These are phyloP conservation scores for Trissolcus brochymenae DNA, from an alignment of 2,888 invertebrate species.

Conservation along the genomic window DNA sequence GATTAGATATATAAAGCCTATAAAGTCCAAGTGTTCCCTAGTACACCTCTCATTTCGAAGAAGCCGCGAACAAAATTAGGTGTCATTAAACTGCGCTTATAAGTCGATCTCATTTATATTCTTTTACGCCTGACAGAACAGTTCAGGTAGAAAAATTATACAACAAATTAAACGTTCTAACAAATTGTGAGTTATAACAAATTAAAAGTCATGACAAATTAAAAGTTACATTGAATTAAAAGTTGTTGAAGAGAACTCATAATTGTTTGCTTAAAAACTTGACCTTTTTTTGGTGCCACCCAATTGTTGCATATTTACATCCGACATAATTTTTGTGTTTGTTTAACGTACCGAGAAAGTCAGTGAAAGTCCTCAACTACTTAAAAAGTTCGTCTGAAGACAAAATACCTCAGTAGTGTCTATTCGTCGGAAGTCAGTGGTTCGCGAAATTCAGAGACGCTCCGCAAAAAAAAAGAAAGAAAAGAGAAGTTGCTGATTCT, in stretches of 20 bases:
- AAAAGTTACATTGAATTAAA: no score
- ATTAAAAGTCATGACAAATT: no score
- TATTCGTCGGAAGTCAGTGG: conserved; percentile 4
- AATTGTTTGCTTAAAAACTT: no score
- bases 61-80: neutral
- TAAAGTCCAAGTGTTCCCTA: conserved; percentile 5
- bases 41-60: conserved; percentile 4
- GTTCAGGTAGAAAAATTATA: no score
- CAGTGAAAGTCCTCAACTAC: conserved; percentile 28
- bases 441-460: neutral
- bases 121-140: no score
- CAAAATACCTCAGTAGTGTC: conserved; percentile 19
- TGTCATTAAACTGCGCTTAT: neutral
- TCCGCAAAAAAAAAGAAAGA: neutral
- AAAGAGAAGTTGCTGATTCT: neutral
- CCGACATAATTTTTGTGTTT: conserved; percentile 13
- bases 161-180: no score
- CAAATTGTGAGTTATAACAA: no score
- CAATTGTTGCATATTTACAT: conserved; percentile 14
- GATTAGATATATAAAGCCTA: conserved; percentile 21
- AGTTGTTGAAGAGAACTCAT: no score
- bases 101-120: neutral
- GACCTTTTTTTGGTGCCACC: no score
- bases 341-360: conserved; percentile 31
- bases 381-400: conserved; percentile 36